Base-by-base conservation (phyloP, 2,888 invertebrate genomes). In the Drosophila antonietae region DNA sequence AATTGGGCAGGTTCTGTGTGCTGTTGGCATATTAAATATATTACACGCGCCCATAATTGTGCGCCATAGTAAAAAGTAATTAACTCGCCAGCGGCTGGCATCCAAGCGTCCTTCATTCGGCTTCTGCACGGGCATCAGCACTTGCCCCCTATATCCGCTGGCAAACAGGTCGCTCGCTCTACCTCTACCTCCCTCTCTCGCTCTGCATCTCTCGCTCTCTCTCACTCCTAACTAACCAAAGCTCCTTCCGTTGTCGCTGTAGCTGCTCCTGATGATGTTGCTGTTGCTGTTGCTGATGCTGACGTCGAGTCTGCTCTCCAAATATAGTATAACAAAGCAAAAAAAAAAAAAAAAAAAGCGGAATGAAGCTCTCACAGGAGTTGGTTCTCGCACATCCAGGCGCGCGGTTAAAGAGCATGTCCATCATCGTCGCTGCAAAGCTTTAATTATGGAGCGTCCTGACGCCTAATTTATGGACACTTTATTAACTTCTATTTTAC, bases 391-490 rank as follows among this genome's bases (percentile, higher is more conserved):
- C 60, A 39, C 39, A 52, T 10, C 33, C 31, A n/a, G 14, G 62
- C 62, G 90, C 65, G 72, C 65, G 72, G 88, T 88, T 78, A 79
- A 58, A 69, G 70, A 51, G 60, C 77, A 63, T 86, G 84, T 84
- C 89, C 85, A 79, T 84, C 85, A 88, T 67, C 75, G 59, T 51
- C 33, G 35, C 49, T 75, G 84, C 65, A 76, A 83, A 73, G 79
- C 89, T 88, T 86, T 89, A 89, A 86, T 89, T 86, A 90, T 90
- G 79, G 63, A 53, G 75, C 81, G 15, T 20, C 63, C 70, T 71
- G 80, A 59, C 75, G 87, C 78, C 70, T 84, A 81, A 86, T 90
- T 90, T 88, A 86, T 90, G 89, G 80, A 89, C 86, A 89, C 90
- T 87, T 84, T 87, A 82, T 87, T 83, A 77, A 75, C 81, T 90